Conservation (phyloP, 1,140 invertebrate genomes). For the Diprion similis region DNA sequence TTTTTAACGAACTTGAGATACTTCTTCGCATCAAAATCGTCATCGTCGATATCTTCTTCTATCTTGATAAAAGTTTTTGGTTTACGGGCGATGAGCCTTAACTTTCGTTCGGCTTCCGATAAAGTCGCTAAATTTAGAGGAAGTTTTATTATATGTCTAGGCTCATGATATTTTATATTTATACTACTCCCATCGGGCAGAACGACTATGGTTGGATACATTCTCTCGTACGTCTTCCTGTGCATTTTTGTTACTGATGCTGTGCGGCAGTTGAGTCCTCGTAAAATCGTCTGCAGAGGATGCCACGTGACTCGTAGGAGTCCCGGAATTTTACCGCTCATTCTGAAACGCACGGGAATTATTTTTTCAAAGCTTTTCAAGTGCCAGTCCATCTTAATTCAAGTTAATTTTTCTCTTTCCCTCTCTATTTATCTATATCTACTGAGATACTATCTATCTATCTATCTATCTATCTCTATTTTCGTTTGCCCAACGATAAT, state of each 20-base stretch:
- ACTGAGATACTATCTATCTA: too few relatives aligned
- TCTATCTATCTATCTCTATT: too few relatives aligned
- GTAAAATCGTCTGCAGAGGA: slow-evolving; percentile 19
- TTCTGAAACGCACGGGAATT: not conserved
- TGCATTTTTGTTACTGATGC: slow-evolving; percentile 75
- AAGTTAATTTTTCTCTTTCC: too few relatives aligned
- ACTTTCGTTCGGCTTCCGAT: slow-evolving; percentile 72
- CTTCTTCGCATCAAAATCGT: slow-evolving; percentile 78
- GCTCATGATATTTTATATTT: slow-evolving; percentile 82
- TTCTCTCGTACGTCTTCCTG: slow-evolving; percentile 70
- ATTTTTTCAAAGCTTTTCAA: not conserved
- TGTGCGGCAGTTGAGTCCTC: slow-evolving; percentile 69
- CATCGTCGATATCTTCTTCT: slow-evolving; percentile 76
- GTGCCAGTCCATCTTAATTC: too few relatives aligned
- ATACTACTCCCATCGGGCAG: slow-evolving; percentile 85
- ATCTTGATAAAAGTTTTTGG: slow-evolving; percentile 77
- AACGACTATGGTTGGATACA: slow-evolving; percentile 80
- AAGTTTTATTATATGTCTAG: slow-evolving; percentile 83
- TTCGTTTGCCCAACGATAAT: too few relatives aligned
- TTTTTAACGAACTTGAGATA: slow-evolving; percentile 80
- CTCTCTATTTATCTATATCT: too few relatives aligned
- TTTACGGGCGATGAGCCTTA: slow-evolving; percentile 72
- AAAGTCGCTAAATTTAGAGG: slow-evolving; percentile 77
- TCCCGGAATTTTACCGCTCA: not conserved
- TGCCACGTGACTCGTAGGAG: not conserved